These are phyloP conservation scores for Chelon auratus DNA, from an alignment of 2,797 vertebrate species.

Conservation along the genomic window DNA sequence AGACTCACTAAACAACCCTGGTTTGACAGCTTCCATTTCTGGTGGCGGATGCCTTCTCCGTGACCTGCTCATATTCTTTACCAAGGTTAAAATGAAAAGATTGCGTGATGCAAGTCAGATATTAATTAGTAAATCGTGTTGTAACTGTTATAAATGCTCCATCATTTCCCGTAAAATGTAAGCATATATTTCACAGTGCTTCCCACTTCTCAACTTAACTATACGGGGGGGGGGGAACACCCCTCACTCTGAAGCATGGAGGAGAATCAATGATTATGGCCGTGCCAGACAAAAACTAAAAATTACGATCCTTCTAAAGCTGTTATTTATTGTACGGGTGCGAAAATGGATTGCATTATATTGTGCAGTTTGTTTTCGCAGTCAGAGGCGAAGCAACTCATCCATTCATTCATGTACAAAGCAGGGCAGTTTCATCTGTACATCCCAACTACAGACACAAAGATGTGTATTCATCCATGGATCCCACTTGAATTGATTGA, in stretches of 20 bases:
- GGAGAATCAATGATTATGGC: background rate
- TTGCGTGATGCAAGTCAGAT: constrained; percentile 21
- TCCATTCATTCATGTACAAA: constrained; percentile 9
- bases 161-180: constrained; percentile 7
- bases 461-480: background rate
- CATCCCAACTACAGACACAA: background rate
- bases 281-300: constrained; percentile 9
- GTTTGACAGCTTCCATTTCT: constrained; percentile 44
- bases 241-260: background rate
- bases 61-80: constrained; percentile 37
- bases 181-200: constrained; percentile 13
- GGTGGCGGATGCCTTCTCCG: constrained; percentile 26
- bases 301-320: background rate
- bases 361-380: constrained; percentile 20
- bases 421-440: background rate
- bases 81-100: constrained; percentile 31
- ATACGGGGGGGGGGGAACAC: background rate
- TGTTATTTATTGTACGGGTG: constrained; percentile 8
- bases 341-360: constrained; percentile 4
- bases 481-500: background rate
- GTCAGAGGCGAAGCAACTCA: constrained; percentile 2
- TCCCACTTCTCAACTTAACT: constrained; percentile 9
- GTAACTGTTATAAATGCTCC: constrained; percentile 4
- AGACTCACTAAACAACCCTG: constrained; percentile 10
- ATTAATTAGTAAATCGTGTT: constrained; percentile 28